Percentiles rank a stretch among this genome's conserved stretches.
These are phyloP conservation scores for Diceros bicornis DNA, from an alignment of 2,797 vertebrate species.

Conservation along the genomic window DNA sequence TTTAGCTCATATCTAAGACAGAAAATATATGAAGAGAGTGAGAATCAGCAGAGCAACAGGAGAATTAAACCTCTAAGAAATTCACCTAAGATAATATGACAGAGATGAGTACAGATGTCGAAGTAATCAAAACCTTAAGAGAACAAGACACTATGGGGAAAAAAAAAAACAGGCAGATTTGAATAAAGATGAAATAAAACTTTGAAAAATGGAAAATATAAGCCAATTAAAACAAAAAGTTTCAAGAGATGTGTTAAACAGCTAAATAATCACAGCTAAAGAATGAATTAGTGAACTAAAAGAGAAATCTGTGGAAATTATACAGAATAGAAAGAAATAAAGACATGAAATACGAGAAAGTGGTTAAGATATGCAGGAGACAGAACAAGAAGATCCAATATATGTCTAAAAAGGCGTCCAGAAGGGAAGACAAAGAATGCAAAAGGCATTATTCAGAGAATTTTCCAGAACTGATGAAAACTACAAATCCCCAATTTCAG, in stretches of 20 bases:
- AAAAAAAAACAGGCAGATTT: not conserved
- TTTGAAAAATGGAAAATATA: conserved; percentile 1
- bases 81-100: not conserved
- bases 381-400: not conserved
- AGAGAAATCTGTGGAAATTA: not conserved
- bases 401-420: not conserved
- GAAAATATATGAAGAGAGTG: not conserved
- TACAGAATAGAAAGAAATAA: not conserved
- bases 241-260: not conserved
- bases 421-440: not conserved
- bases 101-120: not conserved
- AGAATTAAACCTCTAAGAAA: conserved; percentile 14
- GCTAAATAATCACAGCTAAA: not conserved
- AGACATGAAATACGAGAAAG: not conserved
- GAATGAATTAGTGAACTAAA: conserved; percentile 2
- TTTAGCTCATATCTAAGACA: not conserved
- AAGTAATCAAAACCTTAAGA: conserved; percentile 19
- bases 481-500: not conserved
- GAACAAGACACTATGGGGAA: not conserved
- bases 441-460: not conserved
- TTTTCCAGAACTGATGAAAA: conserved; percentile 38
- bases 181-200: conserved; percentile 43
- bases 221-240: not conserved
- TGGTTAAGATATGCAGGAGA: not conserved
- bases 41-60: not conserved